These are phyloP conservation scores for Callinectes sapidus DNA, from an alignment of 2,888 invertebrate species.

Conservation along the genomic window DNA sequence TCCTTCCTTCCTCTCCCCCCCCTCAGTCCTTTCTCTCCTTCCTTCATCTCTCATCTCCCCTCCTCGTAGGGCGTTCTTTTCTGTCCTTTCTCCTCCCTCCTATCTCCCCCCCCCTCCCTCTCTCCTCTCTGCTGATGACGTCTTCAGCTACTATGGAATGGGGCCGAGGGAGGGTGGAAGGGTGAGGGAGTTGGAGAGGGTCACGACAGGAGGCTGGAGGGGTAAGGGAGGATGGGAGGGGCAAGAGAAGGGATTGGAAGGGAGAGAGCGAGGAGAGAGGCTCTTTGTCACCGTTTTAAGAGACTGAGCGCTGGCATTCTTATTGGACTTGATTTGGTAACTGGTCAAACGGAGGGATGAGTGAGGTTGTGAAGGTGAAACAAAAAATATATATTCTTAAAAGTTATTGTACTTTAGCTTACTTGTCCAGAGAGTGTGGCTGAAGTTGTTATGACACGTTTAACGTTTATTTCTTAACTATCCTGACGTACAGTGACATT, in stretches of 20 bases:
- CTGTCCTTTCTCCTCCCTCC: background rate
- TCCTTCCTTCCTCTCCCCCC: background rate
- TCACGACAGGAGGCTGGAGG: background rate
- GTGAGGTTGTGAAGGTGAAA: background rate
- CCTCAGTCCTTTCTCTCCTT: background rate
- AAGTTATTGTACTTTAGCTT: background rate
- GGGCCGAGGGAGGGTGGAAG: conserved; percentile 31
- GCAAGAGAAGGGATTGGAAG: background rate
- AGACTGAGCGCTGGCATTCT: background rate
- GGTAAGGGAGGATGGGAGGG: background rate
- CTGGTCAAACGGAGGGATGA: background rate
- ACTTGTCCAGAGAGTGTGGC: background rate
- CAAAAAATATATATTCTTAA: background rate
- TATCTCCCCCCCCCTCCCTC: background rate
- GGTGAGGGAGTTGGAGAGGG: background rate
- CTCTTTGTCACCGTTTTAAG: conserved; percentile 36
- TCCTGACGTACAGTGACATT: background rate
- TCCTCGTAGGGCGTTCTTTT: background rate
- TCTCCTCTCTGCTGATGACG: conserved; percentile 24
- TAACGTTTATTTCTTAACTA: background rate
- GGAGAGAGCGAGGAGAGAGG: background rate
- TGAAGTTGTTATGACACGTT: background rate
- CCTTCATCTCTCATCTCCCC: conserved; percentile 28
- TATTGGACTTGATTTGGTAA: background rate
- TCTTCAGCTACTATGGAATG: conserved; percentile 39